Percentiles rank a stretch among this genome's conserved stretches.
Evolutionary conservation across 1,140 invertebrate species (phyloP).

Genomic region (Calephelis virginiensis): DNA sequence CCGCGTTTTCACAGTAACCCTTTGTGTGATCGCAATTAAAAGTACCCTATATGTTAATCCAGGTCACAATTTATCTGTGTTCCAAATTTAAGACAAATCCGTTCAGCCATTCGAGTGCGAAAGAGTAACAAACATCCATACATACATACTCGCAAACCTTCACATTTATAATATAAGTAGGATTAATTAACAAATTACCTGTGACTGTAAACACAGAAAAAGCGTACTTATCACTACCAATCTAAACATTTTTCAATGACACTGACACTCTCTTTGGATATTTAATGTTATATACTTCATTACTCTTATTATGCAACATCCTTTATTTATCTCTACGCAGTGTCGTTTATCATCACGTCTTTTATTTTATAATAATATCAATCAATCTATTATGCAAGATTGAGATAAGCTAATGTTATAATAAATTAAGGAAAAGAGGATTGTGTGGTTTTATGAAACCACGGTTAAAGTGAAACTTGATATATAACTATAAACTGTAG

Average conservation of each 20-base stretch:
- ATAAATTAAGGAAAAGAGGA: not conserved
- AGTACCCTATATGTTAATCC: too few relatives aligned
- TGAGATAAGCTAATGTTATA: not conserved
- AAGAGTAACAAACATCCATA: too few relatives aligned
- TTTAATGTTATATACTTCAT: not conserved
- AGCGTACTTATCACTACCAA: not conserved
- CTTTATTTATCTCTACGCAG: not conserved
- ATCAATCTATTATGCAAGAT: not conserved
- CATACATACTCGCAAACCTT: too few relatives aligned
- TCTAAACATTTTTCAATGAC: constrained; percentile 7
- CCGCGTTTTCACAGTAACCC: not conserved
- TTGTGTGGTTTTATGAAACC: too few relatives aligned
- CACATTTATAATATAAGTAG: too few relatives aligned
- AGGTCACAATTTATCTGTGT: too few relatives aligned
- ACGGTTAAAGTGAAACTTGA: too few relatives aligned
- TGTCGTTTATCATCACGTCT: constrained; percentile 5
- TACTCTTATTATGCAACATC: not conserved
- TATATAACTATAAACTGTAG: too few relatives aligned
- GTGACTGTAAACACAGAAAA: constrained; percentile 1
- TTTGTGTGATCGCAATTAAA: too few relatives aligned
- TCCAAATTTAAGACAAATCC: too few relatives aligned
- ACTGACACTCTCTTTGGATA: constrained; percentile 2
- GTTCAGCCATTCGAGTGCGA: too few relatives aligned
- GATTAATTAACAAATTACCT: too few relatives aligned
- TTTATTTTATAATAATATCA: not conserved